Conservation (phyloP, 2,113 vertebrate genomes). For the Dromiciops gliroides region DNA sequence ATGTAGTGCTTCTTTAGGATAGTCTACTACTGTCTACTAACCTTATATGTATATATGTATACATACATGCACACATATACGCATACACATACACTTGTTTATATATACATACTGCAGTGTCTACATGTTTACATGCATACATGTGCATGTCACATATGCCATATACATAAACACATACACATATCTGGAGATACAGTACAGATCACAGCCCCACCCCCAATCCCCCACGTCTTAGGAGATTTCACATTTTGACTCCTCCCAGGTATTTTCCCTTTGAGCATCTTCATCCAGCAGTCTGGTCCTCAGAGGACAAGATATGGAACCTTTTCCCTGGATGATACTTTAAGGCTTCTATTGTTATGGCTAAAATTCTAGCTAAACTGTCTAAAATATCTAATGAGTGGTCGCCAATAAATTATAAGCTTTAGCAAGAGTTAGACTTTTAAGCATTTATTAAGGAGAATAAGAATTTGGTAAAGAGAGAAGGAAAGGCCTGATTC, state of each 20-base stretch:
- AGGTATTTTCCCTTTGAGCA: not conserved
- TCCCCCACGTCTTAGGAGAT: not conserved
- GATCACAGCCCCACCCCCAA: not conserved
- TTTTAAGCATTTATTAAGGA: too few species aligned
- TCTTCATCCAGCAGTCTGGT: not conserved
- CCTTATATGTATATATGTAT: not conserved
- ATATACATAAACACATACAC: not conserved
- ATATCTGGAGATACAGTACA: not conserved
- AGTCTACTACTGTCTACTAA: not conserved
- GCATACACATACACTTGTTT: accelerated
- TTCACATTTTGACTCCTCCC: not conserved
- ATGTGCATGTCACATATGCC: not conserved
- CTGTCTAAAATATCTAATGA: too few species aligned
- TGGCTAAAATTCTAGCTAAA: too few species aligned
- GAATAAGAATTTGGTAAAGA: too few species aligned
- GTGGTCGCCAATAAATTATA: too few species aligned
- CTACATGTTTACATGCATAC: not conserved
- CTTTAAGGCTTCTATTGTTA: too few species aligned
- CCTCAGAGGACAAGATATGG: not conserved
- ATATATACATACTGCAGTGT: not conserved
- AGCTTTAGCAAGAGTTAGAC: too few species aligned
- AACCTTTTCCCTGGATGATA: not conserved
- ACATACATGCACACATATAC: not conserved
- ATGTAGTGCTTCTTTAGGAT: not conserved
- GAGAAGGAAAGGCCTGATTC: too few species aligned